Evolutionary conservation across 2,113 vertebrate genomes (phyloP), one percentile per base, ranked within the genome.

Genomic region (Morone saxatilis): DNA sequence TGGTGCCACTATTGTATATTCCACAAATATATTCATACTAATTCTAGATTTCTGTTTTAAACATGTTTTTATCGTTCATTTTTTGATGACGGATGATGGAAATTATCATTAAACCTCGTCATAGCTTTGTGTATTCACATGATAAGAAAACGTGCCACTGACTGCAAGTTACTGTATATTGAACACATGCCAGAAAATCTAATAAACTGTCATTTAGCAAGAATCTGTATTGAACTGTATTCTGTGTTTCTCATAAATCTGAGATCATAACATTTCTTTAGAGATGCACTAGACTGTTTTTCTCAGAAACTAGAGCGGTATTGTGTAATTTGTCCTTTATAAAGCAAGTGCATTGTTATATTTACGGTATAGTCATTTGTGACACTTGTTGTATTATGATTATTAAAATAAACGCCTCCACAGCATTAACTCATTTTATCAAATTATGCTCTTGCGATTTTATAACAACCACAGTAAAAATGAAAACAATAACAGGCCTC

Each of bases 171-270:
- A n/a, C 22, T 69, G 6, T 59, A 76, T 65, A 62, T 50, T 61
- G 1, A 16, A 73, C 48, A 70, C 17, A 7, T 43, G 3, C 47
- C 20, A 57, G 41, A 68, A 85, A 81, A 45, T 76, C 36, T 57
- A 88, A 86, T 89, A 90, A 91, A 91, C 36, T 45, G 6, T 48
- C 57, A 70, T 71, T 81, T 78, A 56, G 73, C 72, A 69, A 84
- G 8, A 70, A 78, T 19, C 17, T 25, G 41, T 62, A 43, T 0
- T 65, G 0, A 1, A 38, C 2, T 66, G 61, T 76, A 10, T 68
- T 71, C 5, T 43, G 0, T 82, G 65, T 51, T 47, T 72, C 7
- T 62, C 40, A 45, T 31, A 11, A 85, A 38, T 36, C 7, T 68
- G 7, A 41, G 31, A 73, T 59, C 20, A 5, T 17, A 76, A 61